Conservation (phyloP, 2,797 vertebrate species). For the Sebastolobus altivelis region DNA sequence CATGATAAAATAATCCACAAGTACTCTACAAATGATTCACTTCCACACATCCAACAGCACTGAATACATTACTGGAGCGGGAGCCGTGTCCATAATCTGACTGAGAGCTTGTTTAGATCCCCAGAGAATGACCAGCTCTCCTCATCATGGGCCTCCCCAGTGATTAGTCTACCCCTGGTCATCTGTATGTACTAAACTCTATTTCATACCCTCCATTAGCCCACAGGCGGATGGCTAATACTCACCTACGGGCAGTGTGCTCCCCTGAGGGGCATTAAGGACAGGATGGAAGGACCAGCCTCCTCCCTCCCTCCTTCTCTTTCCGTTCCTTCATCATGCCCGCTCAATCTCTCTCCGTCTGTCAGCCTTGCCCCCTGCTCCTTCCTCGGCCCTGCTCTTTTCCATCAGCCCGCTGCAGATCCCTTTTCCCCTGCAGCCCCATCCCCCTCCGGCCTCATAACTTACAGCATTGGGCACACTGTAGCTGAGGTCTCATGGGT, state of each 20-base stretch:
- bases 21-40: not conserved
- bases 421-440: conserved; percentile 46
- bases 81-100: conserved; percentile 17
- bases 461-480: conserved; percentile 48
- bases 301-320: conserved; percentile 41
- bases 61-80: not conserved
- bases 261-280: conserved; percentile 77
- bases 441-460: conserved; percentile 58
- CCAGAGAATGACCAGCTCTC: conserved; percentile 30
- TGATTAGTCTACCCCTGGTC: conserved; percentile 65
- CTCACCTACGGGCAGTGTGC: conserved; percentile 69
- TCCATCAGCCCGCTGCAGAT: conserved; percentile 59
- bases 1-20: not conserved
- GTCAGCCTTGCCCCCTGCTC: conserved; percentile 50
- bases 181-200: conserved; percentile 73
- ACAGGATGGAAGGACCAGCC: conserved; percentile 67
- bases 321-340: conserved; percentile 60
- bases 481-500: conserved; percentile 64
- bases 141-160: conserved; percentile 48
- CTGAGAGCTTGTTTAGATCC: conserved; percentile 30
- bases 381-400: conserved; percentile 46
- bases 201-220: conserved; percentile 78
- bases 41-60: not conserved
- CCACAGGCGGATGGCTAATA: conserved; percentile 72
- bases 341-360: conserved; percentile 56